These are phyloP conservation scores for Lepidochrysops patricia DNA, from an alignment of 2,888 invertebrate genomes.

Conservation along the genomic window DNA sequence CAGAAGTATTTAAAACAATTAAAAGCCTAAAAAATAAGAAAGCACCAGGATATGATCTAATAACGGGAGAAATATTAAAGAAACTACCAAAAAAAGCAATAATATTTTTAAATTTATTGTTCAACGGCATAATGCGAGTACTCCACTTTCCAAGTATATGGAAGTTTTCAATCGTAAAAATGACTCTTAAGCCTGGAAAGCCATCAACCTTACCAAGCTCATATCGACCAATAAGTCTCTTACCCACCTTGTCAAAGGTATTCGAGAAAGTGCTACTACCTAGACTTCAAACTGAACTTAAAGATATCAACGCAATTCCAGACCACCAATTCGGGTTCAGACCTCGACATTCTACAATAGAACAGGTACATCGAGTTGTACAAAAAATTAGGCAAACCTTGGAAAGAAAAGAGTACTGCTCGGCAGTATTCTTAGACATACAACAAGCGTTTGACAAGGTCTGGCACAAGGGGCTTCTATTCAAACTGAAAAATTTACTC, in stretches of 20 bases:
- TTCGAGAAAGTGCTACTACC: conserved; percentile 16
- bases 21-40: conserved; percentile 12
- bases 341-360: conserved; percentile 13
- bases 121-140: conserved; percentile 13
- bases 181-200: conserved; percentile 27
- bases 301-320: conserved; percentile 13
- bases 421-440: not conserved
- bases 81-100: conserved; percentile 10
- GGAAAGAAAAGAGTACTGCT: no score
- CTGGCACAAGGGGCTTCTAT: no score
- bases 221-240: conserved; percentile 20
- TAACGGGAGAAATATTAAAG: conserved; percentile 7
- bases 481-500: not conserved
- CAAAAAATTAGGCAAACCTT: no score
- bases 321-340: conserved; percentile 20
- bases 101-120: not conserved
- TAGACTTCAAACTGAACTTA: conserved; percentile 10
- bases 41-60: conserved; percentile 17
- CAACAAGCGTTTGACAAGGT: no score
- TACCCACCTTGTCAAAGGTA: conserved; percentile 13
- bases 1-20: conserved; percentile 11
- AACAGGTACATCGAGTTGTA: conserved; percentile 15
- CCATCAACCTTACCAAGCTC: conserved; percentile 18
- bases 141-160: conserved; percentile 19
- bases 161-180: conserved; percentile 25